These are phyloP conservation scores for Microtus ochrogaster DNA, from an alignment of 2,113 vertebrate genomes.

Conservation along the genomic window DNA sequence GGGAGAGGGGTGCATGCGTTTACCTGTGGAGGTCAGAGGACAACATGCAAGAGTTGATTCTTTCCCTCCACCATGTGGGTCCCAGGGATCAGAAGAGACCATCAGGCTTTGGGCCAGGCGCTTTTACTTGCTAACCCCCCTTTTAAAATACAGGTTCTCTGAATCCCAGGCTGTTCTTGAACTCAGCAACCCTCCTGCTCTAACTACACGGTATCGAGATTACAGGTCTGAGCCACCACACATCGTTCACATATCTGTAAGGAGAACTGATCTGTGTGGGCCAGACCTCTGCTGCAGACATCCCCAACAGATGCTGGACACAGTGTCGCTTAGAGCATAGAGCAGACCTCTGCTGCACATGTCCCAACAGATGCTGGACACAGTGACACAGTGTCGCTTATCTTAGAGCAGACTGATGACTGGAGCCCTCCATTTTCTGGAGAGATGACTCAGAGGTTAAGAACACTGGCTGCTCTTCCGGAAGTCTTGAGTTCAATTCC, in stretches of 20 bases:
- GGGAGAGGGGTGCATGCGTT: not conserved
- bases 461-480: too few species aligned
- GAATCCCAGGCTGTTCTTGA: not conserved
- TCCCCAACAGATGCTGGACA: not conserved
- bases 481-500: too few species aligned
- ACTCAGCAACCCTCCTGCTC: not conserved
- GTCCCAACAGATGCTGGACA: not conserved
- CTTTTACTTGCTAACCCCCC: not conserved
- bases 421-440: not conserved
- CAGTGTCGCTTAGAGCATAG: too few species aligned
- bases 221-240: not conserved
- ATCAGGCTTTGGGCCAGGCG: not conserved
- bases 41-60: not conserved
- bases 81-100: not conserved
- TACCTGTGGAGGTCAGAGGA: not conserved
- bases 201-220: not conserved
- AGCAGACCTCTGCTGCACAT: not conserved
- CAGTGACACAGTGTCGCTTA: too few species aligned
- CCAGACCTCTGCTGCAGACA: not conserved
- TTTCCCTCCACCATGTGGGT: not conserved
- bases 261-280: not conserved
- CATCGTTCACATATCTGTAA: not conserved
- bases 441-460: too few species aligned
- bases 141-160: not conserved
- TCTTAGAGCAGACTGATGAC: not conserved